A percentile compares a stretch with the other conserved stretches of the same genome.
Conservation (phyloP, 2,797 vertebrate genomes). For the Dendrocincla tyrannina region DNA sequence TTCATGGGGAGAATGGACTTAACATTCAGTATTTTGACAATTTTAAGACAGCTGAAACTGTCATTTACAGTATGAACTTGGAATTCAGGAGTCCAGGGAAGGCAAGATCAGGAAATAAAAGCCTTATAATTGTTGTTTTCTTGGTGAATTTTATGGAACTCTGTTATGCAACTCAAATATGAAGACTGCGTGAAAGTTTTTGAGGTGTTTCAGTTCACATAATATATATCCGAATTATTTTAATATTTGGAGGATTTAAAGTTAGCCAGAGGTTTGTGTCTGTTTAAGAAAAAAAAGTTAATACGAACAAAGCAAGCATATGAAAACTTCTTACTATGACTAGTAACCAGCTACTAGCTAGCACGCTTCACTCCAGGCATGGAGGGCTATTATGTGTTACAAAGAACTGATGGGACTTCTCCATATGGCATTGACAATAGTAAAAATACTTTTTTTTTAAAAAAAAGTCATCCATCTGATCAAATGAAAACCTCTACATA, state of each 20-base stretch:
- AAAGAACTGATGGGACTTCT: constrained; percentile 37
- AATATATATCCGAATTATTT: constrained; percentile 76
- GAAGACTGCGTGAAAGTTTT: constrained; percentile 77
- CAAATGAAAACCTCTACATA: constrained; percentile 45
- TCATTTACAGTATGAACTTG: constrained; percentile 79
- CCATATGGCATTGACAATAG: background rate
- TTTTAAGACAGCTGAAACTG: constrained; percentile 80
- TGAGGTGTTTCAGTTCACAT: constrained; percentile 77
- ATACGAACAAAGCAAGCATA: constrained; percentile 80
- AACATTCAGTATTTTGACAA: constrained; percentile 79
- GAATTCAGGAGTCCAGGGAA: constrained; percentile 78
- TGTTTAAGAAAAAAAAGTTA: constrained; percentile 81
- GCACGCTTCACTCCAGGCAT: constrained; percentile 79
- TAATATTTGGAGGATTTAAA: constrained; percentile 77
- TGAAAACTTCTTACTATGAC: constrained; percentile 83
- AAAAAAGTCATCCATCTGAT: background rate
- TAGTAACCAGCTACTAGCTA: constrained; percentile 83
- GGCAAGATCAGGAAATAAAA: constrained; percentile 79
- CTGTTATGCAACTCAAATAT: constrained; percentile 78
- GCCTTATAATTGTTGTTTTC: constrained; percentile 74
- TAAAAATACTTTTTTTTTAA: background rate
- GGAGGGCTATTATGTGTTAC: constrained; percentile 11
- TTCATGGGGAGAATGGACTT: constrained; percentile 80
- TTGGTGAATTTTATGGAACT: constrained; percentile 80
- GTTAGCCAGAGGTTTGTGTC: constrained; percentile 77